Base-by-base conservation (phyloP, 1,140 invertebrate species). In the Holcopasites calliopsidis region DNA sequence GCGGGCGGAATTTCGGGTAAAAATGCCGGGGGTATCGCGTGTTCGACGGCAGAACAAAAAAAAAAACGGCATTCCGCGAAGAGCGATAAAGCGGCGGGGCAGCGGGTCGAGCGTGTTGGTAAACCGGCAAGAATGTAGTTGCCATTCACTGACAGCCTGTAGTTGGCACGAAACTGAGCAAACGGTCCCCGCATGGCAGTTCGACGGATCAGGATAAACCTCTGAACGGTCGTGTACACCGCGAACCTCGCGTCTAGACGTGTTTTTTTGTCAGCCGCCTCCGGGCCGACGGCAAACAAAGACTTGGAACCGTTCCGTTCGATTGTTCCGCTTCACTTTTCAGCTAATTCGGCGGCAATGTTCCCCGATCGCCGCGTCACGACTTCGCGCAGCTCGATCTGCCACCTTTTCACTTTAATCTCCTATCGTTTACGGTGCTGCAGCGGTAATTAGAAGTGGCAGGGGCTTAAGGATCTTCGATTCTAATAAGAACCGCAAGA, bases 171-270 rank as follows among this genome's bases (percentile, higher is more conserved):
- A 66, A 54, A 83, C 65, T 38, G 64, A 49, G 55, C 54, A 50
- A 66, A 60, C 76, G 69, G 62, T 61, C 40, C 65, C 52, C 42
- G 42, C 10, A 18, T 47, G 18, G 28, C 42, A 49, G 47, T 69
- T 69, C 54, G 50, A 54, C 57, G 54, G 64, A 77, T 74, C 81
- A 54, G 70, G 76, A 78, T 78, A 78, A 82, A 75, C 58, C 50
- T 58, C 52, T 18, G 44, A 78, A 82, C 76, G 58, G 38, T 77
- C 68, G 66, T 72, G 60, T 40, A 44, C 65, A 72, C 58, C 64
- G 76, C 80, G 74, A 70, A 72, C 58, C 47, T 75, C 61, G 81
- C 81, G 83, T 84, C 82, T 84, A 84, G 77, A 84, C 81, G 55
- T 71, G 77, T 84, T 84, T 83, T 84, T 84, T 84, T 66, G 21